Conservation (phyloP, 30 jellyfish, hydroid and myxozoan genomes). For the Pelagia noctiluca region DNA sequence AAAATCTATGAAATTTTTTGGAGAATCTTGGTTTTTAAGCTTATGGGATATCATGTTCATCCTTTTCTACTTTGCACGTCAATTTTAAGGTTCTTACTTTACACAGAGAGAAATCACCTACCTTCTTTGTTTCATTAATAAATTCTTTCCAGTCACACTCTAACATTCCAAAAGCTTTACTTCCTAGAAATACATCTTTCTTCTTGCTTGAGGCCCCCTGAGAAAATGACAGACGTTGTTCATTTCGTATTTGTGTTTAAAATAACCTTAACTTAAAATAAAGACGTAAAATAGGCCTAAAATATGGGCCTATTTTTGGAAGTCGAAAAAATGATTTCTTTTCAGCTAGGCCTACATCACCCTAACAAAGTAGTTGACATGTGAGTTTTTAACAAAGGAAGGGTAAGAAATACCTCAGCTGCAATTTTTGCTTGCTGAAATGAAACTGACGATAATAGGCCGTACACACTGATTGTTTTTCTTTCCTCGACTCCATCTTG, state of each 20-base stretch:
- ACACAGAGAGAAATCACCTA: too few relatives aligned
- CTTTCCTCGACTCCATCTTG: slow-evolving; percentile 1
- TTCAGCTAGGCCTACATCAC: neutral
- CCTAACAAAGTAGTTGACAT: neutral
- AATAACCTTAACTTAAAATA: neutral
- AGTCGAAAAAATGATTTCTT: neutral
- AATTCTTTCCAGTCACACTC: slow-evolving; percentile 89
- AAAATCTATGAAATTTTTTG: neutral
- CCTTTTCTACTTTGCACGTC: neutral
- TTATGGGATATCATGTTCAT: neutral
- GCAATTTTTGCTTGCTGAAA: slow-evolving; percentile 79
- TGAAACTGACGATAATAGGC: slow-evolving; percentile 66
- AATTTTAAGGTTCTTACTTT: too few relatives aligned
- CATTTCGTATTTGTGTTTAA: neutral
- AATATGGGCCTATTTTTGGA: neutral
- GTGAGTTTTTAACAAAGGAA: neutral
- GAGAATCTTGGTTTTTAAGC: neutral
- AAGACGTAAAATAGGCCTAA: neutral
- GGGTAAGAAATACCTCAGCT: slow-evolving; percentile 70
- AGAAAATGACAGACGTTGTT: neutral
- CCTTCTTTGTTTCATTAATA: slow-evolving; percentile 77
- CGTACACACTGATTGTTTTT: slow-evolving; percentile 51
- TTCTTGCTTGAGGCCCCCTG: slow-evolving; percentile 66
- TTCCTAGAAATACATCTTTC: slow-evolving; percentile 57
- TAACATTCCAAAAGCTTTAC: slow-evolving; percentile 76